Base-by-base conservation (phyloP, 2,888 invertebrate species). In the Rapana venosa region DNA sequence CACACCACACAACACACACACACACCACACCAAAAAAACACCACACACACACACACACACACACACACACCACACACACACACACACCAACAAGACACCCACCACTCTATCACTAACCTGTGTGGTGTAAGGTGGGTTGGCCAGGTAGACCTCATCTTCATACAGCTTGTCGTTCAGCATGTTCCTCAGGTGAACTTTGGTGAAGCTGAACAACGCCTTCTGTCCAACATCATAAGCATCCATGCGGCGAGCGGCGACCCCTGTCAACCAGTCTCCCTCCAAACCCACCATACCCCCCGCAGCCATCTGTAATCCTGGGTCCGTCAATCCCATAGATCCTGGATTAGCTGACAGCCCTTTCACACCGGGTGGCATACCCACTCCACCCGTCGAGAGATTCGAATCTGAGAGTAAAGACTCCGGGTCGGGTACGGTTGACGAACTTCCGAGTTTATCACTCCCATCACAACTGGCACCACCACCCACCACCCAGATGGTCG, bases 111-210 rank as follows among this genome's bases (percentile, higher is more conserved):
- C 83, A 97, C 98, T 98, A 97, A 98, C 98, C 98, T 98, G 97
- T 96, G 98, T 98, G 85, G 98, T 98, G 96, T 98, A 98, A 90
- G 98, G 98, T 97, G 98, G 98, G 95, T 98, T 97, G 94, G 98
- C 98, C 95, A 98, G 97, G 93, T 98, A 97, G 96, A 98, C 98
- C 93, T 98, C 98, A 96, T 98, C 98, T 96, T 98, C 98, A 93
- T 97, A 97, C 92, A 98, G 97, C 95, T 98, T 98, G 96, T 98
- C 98, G 94, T 98, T 97, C 92, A 98, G 97, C 94, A 98, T 97
- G 95, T 98, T 97, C 96, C 98, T 98, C 94, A 98, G 97, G 96
- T 98, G 98, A 95, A 98, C 97, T 89, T 94, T 94, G 13, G 95
- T 95, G 90, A 95, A 98, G 11, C 93, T 93, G 84, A 94, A 89